Percentiles rank a stretch among this genome's conserved stretches.
These are phyloP conservation scores for Vultur gryphus DNA, from an alignment of 2,797 vertebrate genomes.

Conservation along the genomic window DNA sequence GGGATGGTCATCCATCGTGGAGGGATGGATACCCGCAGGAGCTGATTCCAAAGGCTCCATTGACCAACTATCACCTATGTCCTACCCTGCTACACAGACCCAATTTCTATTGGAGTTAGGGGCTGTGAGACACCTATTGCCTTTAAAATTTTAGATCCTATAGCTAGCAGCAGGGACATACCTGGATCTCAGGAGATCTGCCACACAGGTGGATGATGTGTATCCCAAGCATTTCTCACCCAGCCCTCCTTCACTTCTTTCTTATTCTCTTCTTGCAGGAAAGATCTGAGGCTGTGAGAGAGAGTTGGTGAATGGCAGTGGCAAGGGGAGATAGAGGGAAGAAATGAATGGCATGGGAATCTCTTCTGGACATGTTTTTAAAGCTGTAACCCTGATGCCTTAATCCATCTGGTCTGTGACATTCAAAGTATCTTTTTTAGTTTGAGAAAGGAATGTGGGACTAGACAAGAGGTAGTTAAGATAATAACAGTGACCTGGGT, in stretches of 20 bases:
- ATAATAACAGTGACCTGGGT: neutral
- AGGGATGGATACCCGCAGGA: neutral
- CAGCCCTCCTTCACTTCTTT: neutral
- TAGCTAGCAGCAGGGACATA: neutral
- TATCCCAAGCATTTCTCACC: neutral
- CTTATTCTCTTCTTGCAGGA: neutral
- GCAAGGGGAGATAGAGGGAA: neutral
- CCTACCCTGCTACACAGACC: neutral
- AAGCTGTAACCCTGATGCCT: neutral
- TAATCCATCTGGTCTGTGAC: neutral
- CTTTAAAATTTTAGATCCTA: neutral
- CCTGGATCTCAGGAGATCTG: neutral
- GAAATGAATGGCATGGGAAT: neutral
- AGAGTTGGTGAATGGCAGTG: neutral
- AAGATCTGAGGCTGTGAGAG: neutral
- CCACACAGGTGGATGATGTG: too few species aligned
- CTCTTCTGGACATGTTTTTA: neutral
- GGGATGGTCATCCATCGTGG: fast-evolving
- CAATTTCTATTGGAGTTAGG: neutral
- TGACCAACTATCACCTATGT: neutral
- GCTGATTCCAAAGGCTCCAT: neutral
- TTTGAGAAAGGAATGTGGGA: neutral
- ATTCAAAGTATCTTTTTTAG: neutral
- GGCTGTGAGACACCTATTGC: neutral
- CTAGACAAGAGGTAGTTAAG: neutral